These are phyloP conservation scores for Rhagonycha fulva DNA, from an alignment of 2,888 invertebrate genomes.

Conservation along the genomic window DNA sequence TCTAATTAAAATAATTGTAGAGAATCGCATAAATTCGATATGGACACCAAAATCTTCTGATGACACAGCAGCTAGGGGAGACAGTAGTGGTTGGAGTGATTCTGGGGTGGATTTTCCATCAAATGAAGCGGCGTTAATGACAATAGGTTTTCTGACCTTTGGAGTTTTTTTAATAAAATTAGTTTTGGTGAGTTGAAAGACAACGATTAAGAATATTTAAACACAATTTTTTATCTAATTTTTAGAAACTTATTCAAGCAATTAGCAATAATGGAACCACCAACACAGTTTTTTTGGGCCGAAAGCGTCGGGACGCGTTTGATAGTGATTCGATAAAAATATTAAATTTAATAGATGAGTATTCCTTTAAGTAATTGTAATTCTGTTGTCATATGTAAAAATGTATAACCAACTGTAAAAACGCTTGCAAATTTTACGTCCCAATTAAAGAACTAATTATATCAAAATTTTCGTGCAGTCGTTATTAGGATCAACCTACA, in stretches of 20 bases:
- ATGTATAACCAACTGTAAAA: background rate
- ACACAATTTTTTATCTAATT: background rate
- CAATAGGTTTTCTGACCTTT: constrained; percentile 83
- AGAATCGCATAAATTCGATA: constrained; percentile 36
- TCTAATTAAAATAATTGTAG: constrained; percentile 27
- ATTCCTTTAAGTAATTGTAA: constrained; percentile 29
- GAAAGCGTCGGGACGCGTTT: constrained; percentile 39
- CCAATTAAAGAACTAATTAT: background rate
- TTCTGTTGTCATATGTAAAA: background rate
- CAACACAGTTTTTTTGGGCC: constrained; percentile 49
- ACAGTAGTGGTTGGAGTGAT: constrained; percentile 45
- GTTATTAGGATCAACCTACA: background rate
- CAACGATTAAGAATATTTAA: background rate
- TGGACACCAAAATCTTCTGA: constrained; percentile 30
- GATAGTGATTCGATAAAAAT: constrained; percentile 42
- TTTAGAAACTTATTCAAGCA: constrained; percentile 70
- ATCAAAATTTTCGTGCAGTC: background rate
- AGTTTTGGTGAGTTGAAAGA: constrained; percentile 67
- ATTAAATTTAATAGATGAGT: constrained; percentile 47
- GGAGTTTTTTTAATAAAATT: constrained; percentile 84
- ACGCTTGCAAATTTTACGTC: background rate
- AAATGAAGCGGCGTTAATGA: constrained; percentile 78
- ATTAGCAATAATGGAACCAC: constrained; percentile 65
- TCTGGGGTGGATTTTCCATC: constrained; percentile 76
- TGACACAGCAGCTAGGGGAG: constrained; percentile 38